A percentile compares a stretch with the other conserved stretches of the same genome.
phyloP scores from a whole-genome alignment of 1,140 invertebrate genomes.

The Goniozus legneri region DNA sequence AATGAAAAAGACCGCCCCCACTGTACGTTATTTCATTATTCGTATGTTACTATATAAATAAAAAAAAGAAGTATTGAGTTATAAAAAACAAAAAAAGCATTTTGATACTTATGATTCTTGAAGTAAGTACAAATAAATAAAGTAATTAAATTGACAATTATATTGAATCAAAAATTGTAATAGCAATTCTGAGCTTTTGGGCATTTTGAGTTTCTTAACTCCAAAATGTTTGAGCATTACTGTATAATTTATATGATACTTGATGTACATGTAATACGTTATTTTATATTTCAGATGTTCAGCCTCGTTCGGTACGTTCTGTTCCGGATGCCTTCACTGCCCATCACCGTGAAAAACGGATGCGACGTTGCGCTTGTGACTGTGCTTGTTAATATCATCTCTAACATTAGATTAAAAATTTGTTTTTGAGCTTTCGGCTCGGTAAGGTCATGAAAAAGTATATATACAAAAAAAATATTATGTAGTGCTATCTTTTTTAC shows the following conservation, averaged over 20 bases:
- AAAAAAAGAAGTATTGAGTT: no score
- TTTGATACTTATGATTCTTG: constrained; percentile 1
- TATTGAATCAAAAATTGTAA: no score
- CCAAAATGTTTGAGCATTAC: no score
- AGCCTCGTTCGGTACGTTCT: constrained; percentile 61
- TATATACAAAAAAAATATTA: background rate
- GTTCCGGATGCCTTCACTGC: constrained; percentile 47
- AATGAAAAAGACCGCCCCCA: constrained; percentile 57
- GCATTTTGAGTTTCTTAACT: no score
- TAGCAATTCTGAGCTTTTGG: no score
- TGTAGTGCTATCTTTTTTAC: background rate
- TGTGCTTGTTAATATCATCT: constrained; percentile 57
- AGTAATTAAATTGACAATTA: no score
- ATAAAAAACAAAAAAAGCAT: background rate
- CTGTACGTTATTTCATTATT: constrained; percentile 49
- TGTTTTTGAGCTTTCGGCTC: background rate
- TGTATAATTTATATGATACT: no score
- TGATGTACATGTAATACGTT: background rate
- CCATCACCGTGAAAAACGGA: constrained; percentile 54
- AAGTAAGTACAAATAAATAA: no score
- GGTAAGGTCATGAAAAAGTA: background rate
- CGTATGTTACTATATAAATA: no score
- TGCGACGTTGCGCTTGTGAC: constrained; percentile 63
- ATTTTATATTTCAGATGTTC: constrained; percentile 54
- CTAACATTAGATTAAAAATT: background rate